Base-by-base conservation (phyloP, 2,113 vertebrate genomes). In the Microcebus lehilahytsara region DNA sequence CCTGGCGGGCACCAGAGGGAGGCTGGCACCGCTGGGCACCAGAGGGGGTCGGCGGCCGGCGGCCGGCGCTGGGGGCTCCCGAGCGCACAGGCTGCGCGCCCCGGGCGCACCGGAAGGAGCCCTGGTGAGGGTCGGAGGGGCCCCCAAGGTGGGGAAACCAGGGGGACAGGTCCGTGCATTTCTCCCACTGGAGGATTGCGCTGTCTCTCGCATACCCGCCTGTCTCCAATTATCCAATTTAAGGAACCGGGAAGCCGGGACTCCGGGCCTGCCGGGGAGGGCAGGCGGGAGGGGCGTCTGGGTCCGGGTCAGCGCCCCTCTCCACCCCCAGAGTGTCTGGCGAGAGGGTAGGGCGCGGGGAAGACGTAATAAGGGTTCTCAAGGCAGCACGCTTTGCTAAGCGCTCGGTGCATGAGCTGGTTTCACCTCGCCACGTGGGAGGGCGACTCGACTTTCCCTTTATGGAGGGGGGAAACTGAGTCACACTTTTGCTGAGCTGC, bases 151-250 rank as follows among this genome's bases (percentile, higher is more conserved):
- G 67, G 56, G 23, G 62, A 37, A 64, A 34, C 30, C 0, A 2
- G 74, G 53, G 62, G 34, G 14, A 8, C 85, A 10, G 62, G 62
- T 62, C 66, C 93, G 64, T 22, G 84, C 85, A 9, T 40, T 91
- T n/a, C 83, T 51, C 91, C 67, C 95, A 95, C 97, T 91, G 51
- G 78, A 89, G 84, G 64, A 69, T 53, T 53, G 66, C 85, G 81
- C 95, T 85, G 93, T 93, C 95, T 97, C 96, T 46, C 4, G 40
- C 67, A 17, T 69, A 11, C 96, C 86, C 92, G 62, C 96, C 94
- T 88, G 93, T 93, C 96, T 97, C 93, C 96, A 96, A 89, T 97
- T 94, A 96, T 94, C 92, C 97, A 91, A 83, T 94, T 97, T 93
- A 81, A 71, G 78, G 93, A 69, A 66, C 6, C 30, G 80, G 74